These are phyloP conservation scores for Charina bottae DNA, from an alignment of 2,113 vertebrate genomes.

Conservation along the genomic window DNA sequence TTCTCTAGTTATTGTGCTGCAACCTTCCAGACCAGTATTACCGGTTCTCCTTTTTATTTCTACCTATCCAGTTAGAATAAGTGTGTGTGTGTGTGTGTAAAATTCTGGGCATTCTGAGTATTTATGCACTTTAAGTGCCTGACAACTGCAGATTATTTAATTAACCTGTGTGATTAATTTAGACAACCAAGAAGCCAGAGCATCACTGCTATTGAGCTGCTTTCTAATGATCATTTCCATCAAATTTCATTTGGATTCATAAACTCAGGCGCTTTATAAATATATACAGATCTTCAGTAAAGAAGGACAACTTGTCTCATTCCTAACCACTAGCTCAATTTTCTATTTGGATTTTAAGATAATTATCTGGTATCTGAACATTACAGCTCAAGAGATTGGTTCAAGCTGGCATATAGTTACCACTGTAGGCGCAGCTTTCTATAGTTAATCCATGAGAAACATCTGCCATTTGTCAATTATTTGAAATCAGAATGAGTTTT, in stretches of 20 bases:
- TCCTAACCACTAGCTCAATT: background rate
- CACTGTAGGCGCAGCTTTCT: background rate
- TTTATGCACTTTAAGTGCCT: background rate
- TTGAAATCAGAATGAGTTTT: background rate
- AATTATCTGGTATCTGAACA: background rate
- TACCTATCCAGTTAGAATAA: background rate
- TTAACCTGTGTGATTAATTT: background rate
- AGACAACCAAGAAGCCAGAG: background rate
- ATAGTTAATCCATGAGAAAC: background rate
- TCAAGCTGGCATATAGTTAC: background rate
- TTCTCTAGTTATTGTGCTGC: background rate
- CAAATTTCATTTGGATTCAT: background rate
- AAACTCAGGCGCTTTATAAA: background rate
- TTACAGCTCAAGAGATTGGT: constrained; percentile 3
- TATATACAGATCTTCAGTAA: background rate
- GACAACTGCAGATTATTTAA: background rate
- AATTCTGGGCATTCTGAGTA: background rate
- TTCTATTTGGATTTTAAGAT: background rate
- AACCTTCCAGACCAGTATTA: background rate
- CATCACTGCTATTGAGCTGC: background rate
- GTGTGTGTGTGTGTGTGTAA: background rate
- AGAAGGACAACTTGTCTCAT: background rate
- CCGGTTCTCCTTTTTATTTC: background rate
- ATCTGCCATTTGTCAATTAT: background rate
- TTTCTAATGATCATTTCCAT: background rate